Base-by-base conservation (phyloP, 2,888 invertebrate species). In the Pachliopta kotzebuea region DNA sequence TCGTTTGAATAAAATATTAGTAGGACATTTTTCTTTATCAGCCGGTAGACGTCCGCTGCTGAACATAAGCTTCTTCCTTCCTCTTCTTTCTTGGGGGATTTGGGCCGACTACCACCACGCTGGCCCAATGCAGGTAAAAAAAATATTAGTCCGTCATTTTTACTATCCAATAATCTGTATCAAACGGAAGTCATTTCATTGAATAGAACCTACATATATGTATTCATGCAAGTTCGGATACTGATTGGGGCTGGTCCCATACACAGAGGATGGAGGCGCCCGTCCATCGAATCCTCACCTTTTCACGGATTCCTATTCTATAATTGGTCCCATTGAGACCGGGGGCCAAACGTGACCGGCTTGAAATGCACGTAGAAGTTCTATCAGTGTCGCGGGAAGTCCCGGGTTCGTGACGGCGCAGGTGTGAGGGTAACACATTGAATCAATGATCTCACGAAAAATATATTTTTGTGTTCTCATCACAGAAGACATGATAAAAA, bases 261-360 rank as follows among this genome's bases (percentile, higher is more conserved):
- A 53, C 58, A 61, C 58, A 58, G 49, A 58, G 45, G 24, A 65
- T 56, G 52, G 20, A 58, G 54, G 55, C 52, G 52, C 20, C 58
- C 6, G 57, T 65, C 23, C 56, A 54, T 45, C 57, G 57, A 42
- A 24, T 42, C n/a, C 49, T 45, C 63, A 58, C 56, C 61, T 65
- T 58, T 65, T 62, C 65, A 65, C 31, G 50, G 61, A 62, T 61
- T 65, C 49, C 58, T 58, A 62, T 54, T 53, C 70, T 73, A 77
- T 85, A 86, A 86, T 86, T 86, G 85, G 84, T 74, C 78, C 84
- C 81, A 80, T 84, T 78, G 84, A 81, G 80, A 75, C 73, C 69
- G 63, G 70, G 63, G 70, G 68, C 66, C 71, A 73, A 72, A 79
- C 80, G 84, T 83, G 83, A 81, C 78, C 50, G 58, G 62, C 58